Percentiles rank a stretch among this genome's conserved stretches.
Conservation (phyloP, 2,113 vertebrate species). For the Pelmatolapia mariae region DNA sequence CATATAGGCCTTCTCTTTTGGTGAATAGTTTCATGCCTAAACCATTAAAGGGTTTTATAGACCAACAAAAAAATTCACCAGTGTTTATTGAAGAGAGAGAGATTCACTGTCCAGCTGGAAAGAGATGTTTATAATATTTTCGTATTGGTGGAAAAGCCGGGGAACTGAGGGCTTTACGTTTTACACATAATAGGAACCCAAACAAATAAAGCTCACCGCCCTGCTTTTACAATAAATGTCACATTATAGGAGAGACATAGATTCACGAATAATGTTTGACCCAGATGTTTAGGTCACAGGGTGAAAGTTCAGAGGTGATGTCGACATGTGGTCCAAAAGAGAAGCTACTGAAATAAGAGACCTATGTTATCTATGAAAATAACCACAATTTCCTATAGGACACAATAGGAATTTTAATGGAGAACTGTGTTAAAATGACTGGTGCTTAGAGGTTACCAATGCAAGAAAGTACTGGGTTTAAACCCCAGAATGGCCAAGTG, state of each 20-base stretch:
- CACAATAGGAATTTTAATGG: conserved; percentile 13
- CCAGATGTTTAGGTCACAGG: conserved; percentile 28
- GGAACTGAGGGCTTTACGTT: conserved; percentile 22
- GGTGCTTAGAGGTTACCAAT: not conserved
- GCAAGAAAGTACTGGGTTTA: not conserved
- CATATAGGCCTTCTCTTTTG: conserved; percentile 30
- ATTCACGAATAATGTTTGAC: conserved; percentile 24
- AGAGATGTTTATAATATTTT: conserved; percentile 20
- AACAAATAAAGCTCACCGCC: conserved; percentile 39
- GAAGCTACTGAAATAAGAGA: conserved; percentile 32
- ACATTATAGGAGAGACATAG: conserved; percentile 5
- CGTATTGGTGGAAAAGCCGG: conserved; percentile 20
- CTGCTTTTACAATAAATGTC: conserved; percentile 25
- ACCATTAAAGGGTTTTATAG: conserved; percentile 58
- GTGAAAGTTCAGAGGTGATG: conserved; percentile 24
- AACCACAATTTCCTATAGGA: conserved; percentile 33
- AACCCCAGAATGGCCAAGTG: conserved; percentile 1
- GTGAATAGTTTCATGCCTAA: conserved; percentile 22
- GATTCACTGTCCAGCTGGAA: conserved; percentile 2
- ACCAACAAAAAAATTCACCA: conserved; percentile 44
- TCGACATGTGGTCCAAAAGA: conserved; percentile 39
- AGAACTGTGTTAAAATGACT: not conserved
- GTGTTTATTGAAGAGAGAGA: conserved; percentile 50
- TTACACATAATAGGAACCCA: conserved; percentile 38
- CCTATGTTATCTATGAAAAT: conserved; percentile 50